Evolutionary conservation across 2,888 invertebrate genomes (phyloP), one percentile per base, ranked within the genome.

Genomic region (Cyrtodaria siliqua): DNA sequence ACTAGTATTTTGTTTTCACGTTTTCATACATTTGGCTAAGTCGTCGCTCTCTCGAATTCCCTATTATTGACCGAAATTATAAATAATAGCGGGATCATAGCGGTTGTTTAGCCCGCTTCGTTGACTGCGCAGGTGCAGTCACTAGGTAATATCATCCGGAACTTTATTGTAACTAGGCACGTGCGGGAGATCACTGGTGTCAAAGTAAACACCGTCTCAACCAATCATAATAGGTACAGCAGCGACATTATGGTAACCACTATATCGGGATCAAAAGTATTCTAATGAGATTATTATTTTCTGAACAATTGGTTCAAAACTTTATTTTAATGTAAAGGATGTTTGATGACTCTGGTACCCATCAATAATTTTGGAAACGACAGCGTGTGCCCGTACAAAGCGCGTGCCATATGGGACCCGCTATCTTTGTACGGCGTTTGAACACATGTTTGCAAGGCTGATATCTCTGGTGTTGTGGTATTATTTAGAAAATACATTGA

Each of bases 381-480:
- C 61, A 62, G 52, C 55, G 55, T 50, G 63, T 59, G 60, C 50
- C 61, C 50, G 56, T 69, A 44, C 20, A 56, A 27, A 55, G 56
- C 69, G 64, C 60, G 78, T 78, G 78, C 78, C 78, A 78, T 72
- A 78, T 78, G 78, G 78, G 64, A 33, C 33, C 60, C 62, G 63
- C 63, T 69, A 70, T 52, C 67, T 67, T 56, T 60, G 61, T 33
- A 33, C 12, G 33, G 33, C 12, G 12, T 33, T 33, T 18, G 47
- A 47, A 20, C 47, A 20, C 47, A 20, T 20, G 18, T 16, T 47
- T 9, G 16, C 47, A 16, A 9, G 3, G 16, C 47, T 16, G 47
- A 20, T 47, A 33, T 4, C 12, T 33, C 12, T 33, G 6, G 4
- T 33, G 4, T 8, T 33, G 33, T 8, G 12, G 33, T 33, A 33